Percentiles rank a stretch among this genome's conserved stretches.
phyloP scores from a whole-genome alignment of 2,888 invertebrate species.

The Meteorus cinctellus region DNA sequence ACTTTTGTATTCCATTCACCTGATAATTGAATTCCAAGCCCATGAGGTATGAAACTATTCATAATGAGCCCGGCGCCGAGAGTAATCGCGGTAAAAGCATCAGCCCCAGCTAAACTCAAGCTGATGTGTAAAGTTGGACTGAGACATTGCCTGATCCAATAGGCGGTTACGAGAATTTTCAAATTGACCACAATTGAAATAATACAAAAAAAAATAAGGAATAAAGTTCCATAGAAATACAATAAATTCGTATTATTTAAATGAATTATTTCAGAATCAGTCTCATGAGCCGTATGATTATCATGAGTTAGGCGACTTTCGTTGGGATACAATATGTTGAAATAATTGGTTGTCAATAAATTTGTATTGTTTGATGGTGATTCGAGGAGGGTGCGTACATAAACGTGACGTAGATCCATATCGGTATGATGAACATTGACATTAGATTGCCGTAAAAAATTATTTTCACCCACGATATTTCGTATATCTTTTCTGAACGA shows the following conservation, averaged over 20 bases:
- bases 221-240: constrained; percentile 63
- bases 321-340: not conserved
- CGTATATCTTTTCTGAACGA: not conserved
- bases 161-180: constrained; percentile 75
- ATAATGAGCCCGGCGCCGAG: constrained; percentile 75
- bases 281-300: not conserved
- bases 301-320: not conserved
- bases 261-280: not conserved
- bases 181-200: constrained; percentile 76
- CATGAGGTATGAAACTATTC: constrained; percentile 75
- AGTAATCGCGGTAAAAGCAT: constrained; percentile 76
- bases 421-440: not conserved
- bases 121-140: constrained; percentile 78
- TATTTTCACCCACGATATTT: not conserved
- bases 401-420: constrained; percentile 4
- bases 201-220: constrained; percentile 74
- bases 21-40: constrained; percentile 53
- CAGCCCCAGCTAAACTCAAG: constrained; percentile 77
- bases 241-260: constrained; percentile 23
- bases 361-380: not conserved
- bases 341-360: not conserved
- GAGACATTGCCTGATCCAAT: constrained; percentile 77
- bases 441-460: not conserved
- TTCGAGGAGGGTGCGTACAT: not conserved
- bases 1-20: constrained; percentile 39